Evolutionary conservation across 1,140 invertebrate species (phyloP).

Genomic region (Trichonephila clavipes): DNA sequence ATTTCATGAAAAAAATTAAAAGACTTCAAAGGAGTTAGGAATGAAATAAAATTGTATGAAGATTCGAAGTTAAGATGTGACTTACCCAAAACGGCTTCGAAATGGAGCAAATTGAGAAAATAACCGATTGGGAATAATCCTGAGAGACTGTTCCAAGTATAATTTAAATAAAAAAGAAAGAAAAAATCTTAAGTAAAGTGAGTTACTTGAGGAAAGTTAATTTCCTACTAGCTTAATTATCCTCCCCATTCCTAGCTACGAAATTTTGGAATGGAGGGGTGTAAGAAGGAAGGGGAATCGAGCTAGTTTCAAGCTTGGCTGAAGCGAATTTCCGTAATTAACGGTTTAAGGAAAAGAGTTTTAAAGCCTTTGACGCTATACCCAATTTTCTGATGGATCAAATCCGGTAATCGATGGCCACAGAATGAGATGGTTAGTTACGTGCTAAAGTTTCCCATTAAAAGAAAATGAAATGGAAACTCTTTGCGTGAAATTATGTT

Average conservation of each 20-base stretch:
- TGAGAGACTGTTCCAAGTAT: slow-evolving; percentile 22
- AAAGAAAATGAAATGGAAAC: slow-evolving; percentile 31
- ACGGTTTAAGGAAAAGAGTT: slow-evolving; percentile 70
- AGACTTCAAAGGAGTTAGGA: not conserved
- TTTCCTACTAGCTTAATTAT: slow-evolving; percentile 72
- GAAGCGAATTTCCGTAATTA: slow-evolving; percentile 72
- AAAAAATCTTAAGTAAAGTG: slow-evolving; percentile 44
- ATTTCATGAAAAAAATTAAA: too few species aligned
- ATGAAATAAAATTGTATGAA: not conserved
- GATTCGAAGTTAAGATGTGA: not conserved
- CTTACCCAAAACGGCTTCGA: slow-evolving; percentile 15
- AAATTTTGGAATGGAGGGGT: slow-evolving; percentile 42
- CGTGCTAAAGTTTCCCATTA: slow-evolving; percentile 52
- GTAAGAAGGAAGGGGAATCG: not conserved
- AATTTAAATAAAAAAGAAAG: slow-evolving; percentile 51
- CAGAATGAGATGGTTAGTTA: slow-evolving; percentile 45
- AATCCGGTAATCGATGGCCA: slow-evolving; percentile 59
- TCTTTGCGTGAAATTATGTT: not conserved
- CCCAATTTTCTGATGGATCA: slow-evolving; percentile 69
- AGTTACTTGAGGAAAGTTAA: slow-evolving; percentile 64
- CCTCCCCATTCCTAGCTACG: slow-evolving; percentile 2
- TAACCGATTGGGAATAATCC: slow-evolving; percentile 68
- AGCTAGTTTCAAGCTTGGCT: slow-evolving; percentile 50
- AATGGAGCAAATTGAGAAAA: slow-evolving; percentile 19
- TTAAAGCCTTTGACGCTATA: slow-evolving; percentile 55